These are phyloP conservation scores for Ophion ventricosus DNA, from an alignment of 2,888 invertebrate genomes.

Conservation along the genomic window DNA sequence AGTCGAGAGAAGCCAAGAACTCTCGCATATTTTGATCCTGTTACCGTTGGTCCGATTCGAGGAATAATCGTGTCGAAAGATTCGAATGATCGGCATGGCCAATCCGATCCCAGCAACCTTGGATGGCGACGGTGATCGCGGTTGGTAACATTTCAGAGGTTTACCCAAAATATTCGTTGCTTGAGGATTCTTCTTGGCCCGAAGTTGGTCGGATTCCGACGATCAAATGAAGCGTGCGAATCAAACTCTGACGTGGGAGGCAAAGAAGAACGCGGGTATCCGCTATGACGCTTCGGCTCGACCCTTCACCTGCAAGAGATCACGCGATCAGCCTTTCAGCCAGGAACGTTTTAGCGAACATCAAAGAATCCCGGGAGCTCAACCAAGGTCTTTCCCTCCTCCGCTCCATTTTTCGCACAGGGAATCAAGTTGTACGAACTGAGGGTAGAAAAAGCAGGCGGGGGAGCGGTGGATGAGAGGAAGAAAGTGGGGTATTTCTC, in stretches of 20 bases:
- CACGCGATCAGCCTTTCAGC: slow-evolving; percentile 79
- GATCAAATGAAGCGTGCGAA: slow-evolving; percentile 80
- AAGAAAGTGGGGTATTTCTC: slow-evolving; percentile 45
- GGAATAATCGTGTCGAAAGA: not conserved
- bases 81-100: not conserved
- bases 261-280: slow-evolving; percentile 33
- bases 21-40: not conserved
- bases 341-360: slow-evolving; percentile 79
- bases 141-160: slow-evolving; percentile 69
- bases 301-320: slow-evolving; percentile 79
- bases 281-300: slow-evolving; percentile 49
- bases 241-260: slow-evolving; percentile 38
- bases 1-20: not conserved
- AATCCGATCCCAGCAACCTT: too few relatives aligned
- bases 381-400: slow-evolving; percentile 59
- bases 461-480: slow-evolving; percentile 38
- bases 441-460: slow-evolving; percentile 48
- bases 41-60: not conserved
- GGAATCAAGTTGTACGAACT: slow-evolving; percentile 38
- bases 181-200: slow-evolving; percentile 68
- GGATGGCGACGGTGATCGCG: not conserved
- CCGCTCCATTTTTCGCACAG: slow-evolving; percentile 35
- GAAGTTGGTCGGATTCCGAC: slow-evolving; percentile 76
- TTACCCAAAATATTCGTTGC: slow-evolving; percentile 74
- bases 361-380: slow-evolving; percentile 81